Percentiles rank a stretch among this genome's conserved stretches.
These are phyloP conservation scores for Saguinus midas DNA, from an alignment of 2,113 vertebrate species.

Conservation along the genomic window DNA sequence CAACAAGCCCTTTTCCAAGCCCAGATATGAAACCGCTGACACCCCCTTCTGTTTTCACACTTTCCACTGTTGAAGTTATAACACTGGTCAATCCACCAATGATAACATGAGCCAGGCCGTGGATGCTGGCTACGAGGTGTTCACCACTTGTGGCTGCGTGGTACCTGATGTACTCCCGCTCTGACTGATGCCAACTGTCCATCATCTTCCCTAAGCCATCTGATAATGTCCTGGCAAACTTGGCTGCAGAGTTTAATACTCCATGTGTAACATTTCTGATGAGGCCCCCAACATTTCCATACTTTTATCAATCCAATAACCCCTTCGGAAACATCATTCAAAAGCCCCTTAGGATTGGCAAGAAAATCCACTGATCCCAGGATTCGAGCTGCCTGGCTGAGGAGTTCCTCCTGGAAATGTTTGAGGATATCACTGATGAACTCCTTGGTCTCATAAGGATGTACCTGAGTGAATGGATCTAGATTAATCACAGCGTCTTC, in stretches of 20 bases:
- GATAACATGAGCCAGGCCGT: slow-evolving; percentile 84
- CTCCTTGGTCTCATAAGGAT: too few species aligned
- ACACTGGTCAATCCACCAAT: slow-evolving; percentile 99
- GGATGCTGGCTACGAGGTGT: too few species aligned
- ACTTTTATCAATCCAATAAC: slow-evolving; percentile 94
- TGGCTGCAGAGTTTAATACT: slow-evolving; percentile 97
- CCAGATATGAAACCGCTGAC: slow-evolving; percentile 97
- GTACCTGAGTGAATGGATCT: too few species aligned
- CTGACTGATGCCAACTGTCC: too few species aligned
- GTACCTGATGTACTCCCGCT: too few species aligned
- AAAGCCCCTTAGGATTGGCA: slow-evolving; percentile 96
- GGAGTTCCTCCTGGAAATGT: slow-evolving; percentile 87
- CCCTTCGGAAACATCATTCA: slow-evolving; percentile 97
- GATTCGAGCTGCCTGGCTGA: slow-evolving; percentile 97
- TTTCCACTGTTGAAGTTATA: slow-evolving; percentile 98
- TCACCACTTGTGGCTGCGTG: too few species aligned
- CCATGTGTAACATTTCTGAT: slow-evolving; percentile 98
- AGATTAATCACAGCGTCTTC: too few species aligned
- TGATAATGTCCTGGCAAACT: slow-evolving; percentile 71
- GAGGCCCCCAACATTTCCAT: slow-evolving; percentile 96
- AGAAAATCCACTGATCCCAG: slow-evolving; percentile 98
- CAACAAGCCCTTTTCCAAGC: slow-evolving; percentile 97
- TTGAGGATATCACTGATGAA: too few species aligned
- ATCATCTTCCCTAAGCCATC: too few species aligned
- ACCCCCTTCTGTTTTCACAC: slow-evolving; percentile 97